phyloP scores from a whole-genome alignment of 2,888 invertebrate species.

The Diplolepis rosae region DNA sequence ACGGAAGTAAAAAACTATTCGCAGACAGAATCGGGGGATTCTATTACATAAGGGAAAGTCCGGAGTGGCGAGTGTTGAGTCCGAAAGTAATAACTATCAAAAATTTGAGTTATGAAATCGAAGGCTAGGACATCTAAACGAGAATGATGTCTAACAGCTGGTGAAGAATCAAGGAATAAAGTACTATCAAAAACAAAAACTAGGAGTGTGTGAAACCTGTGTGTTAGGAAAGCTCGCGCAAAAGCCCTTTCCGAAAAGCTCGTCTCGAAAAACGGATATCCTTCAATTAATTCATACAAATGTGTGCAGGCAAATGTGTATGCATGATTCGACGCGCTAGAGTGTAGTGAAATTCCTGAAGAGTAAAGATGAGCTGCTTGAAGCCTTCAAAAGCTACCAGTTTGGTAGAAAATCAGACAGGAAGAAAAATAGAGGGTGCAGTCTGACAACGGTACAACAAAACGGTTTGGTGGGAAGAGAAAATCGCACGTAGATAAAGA shows the following conservation, averaged over 20 bases:
- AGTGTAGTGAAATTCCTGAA: neutral
- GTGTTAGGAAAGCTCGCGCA: neutral
- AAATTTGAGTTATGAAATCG: conserved; percentile 22
- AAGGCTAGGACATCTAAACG: conserved; percentile 24
- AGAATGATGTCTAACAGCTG: neutral
- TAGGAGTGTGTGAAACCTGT: neutral
- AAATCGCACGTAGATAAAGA: neutral
- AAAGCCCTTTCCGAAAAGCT: neutral
- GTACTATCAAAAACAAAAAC: neutral
- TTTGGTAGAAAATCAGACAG: neutral
- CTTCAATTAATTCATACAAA: neutral
- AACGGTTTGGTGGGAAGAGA: neutral
- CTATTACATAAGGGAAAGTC: conserved; percentile 25
- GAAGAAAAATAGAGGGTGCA: neutral
- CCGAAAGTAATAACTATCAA: neutral
- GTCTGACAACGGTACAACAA: neutral
- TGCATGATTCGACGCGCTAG: neutral
- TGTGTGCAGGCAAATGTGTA: neutral
- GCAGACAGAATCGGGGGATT: conserved; percentile 24
- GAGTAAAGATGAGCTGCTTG: neutral
- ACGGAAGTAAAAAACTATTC: conserved; percentile 11
- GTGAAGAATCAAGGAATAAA: neutral
- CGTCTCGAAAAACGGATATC: neutral
- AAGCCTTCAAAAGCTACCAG: neutral
- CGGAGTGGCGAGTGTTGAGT: neutral